Conservation (phyloP, 2,888 invertebrate genomes). For the Loripinus fragilis region DNA sequence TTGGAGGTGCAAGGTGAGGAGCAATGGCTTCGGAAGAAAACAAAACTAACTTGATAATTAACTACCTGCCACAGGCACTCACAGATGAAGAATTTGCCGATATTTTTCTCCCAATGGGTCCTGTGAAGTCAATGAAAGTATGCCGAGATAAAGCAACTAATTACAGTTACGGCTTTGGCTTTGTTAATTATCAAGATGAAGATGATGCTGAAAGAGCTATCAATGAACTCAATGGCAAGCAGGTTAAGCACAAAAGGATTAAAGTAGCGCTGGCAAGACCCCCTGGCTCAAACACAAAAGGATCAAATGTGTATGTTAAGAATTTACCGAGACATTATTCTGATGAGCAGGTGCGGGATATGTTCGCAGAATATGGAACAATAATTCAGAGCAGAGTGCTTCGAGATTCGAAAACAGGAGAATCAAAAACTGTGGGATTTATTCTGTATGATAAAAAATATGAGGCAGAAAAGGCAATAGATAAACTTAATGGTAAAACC, state of each 20-base stretch:
- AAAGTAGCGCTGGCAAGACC: constrained; percentile 97
- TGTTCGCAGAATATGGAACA: constrained; percentile 94
- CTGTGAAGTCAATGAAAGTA: constrained; percentile 94
- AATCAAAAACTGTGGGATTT: constrained; percentile 95
- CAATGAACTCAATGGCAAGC: constrained; percentile 92
- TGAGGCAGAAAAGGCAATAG: constrained; percentile 95
- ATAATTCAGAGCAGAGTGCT: constrained; percentile 96
- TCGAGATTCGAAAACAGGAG: constrained; percentile 93
- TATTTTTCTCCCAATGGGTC: constrained; percentile 94
- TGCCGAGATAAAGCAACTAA: constrained; percentile 87
- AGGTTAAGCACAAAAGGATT: constrained; percentile 94
- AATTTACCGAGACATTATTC: constrained; percentile 88
- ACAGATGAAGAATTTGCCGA: constrained; percentile 95
- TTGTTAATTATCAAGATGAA: constrained; percentile 94
- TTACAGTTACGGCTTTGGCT: constrained; percentile 98
- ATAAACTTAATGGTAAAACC: constrained; percentile 90
- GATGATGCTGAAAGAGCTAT: constrained; percentile 95
- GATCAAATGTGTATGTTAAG: constrained; percentile 96
- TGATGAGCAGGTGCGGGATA: constrained; percentile 91
- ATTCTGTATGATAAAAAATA: constrained; percentile 91
- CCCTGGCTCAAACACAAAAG: constrained; percentile 95
- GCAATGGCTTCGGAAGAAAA: constrained; percentile 36
- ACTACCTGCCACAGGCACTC: constrained; percentile 97
- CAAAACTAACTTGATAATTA: constrained; percentile 94
- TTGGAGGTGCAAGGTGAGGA: constrained; percentile 8